Conservation (phyloP, 2,888 invertebrate genomes). For the Agrotis segetum region DNA sequence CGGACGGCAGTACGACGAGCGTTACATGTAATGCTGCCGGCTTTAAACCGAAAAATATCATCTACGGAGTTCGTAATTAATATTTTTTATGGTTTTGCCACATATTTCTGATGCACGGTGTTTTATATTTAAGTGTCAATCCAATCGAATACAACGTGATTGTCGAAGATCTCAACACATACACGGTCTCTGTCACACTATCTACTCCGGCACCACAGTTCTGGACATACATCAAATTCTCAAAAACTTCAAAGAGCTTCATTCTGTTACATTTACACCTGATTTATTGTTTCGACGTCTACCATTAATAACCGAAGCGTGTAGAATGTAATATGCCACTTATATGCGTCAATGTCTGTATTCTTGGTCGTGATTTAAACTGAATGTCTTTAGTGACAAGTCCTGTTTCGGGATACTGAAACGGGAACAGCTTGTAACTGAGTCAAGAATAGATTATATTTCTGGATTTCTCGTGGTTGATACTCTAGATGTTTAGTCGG, state of each 20-base stretch:
- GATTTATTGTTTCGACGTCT: conserved; percentile 58
- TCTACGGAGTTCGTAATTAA: too few species aligned
- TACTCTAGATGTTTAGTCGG: too few species aligned
- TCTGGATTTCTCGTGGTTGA: too few species aligned
- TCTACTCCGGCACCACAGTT: conserved; percentile 9
- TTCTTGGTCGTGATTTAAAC: conserved; percentile 25
- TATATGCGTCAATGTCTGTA: conserved; percentile 57
- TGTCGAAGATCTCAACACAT: too few species aligned
- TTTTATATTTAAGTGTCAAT: too few species aligned
- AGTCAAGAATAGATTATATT: neutral
- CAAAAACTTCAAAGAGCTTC: conserved; percentile 47
- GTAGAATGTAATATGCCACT: conserved; percentile 52
- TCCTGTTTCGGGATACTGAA: conserved; percentile 10
- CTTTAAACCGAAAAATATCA: too few species aligned
- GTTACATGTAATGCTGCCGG: too few species aligned
- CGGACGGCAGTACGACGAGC: too few species aligned
- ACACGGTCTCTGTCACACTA: conserved; percentile 21
- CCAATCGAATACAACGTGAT: too few species aligned
- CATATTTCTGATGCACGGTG: too few species aligned
- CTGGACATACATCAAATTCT: conserved; percentile 47
- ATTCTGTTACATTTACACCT: conserved; percentile 51
- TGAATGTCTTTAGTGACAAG: conserved; percentile 26
- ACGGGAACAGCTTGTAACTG: conserved; percentile 2
- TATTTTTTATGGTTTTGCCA: too few species aligned
- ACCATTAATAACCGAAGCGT: conserved; percentile 58